These are phyloP conservation scores for Sesia bembeciformis DNA, from an alignment of 2,888 invertebrate genomes.

Conservation along the genomic window DNA sequence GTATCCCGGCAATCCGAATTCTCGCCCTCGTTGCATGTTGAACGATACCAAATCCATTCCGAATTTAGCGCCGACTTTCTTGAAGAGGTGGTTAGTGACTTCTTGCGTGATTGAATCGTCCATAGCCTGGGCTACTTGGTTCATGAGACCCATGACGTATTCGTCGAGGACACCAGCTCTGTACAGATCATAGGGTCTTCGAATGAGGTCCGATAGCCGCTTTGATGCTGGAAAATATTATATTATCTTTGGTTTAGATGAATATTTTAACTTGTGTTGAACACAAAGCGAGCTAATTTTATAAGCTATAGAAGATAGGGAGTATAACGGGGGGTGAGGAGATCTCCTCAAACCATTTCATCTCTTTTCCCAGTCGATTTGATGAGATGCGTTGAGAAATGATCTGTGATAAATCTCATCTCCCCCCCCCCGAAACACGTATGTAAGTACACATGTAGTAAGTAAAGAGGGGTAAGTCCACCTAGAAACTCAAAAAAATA, in stretches of 20 bases:
- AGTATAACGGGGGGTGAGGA: too few species aligned
- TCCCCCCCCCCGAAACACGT: too few species aligned
- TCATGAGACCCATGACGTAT: conserved; percentile 94
- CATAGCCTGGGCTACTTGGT: conserved; percentile 96
- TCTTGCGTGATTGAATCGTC: conserved; percentile 93
- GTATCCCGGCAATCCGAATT: conserved; percentile 93
- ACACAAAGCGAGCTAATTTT: background rate
- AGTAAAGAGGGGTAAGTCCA: too few species aligned
- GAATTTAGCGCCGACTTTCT: conserved; percentile 83
- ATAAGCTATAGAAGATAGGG: too few species aligned
- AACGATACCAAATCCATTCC: conserved; percentile 94
- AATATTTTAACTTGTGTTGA: too few species aligned
- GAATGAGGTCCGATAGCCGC: conserved; percentile 88
- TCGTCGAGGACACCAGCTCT: conserved; percentile 92
- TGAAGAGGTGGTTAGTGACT: conserved; percentile 94
- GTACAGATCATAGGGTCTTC: conserved; percentile 92
- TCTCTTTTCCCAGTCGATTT: too few species aligned
- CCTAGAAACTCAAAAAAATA: background rate
- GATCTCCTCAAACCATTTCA: too few species aligned
- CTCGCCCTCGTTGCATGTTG: conserved; percentile 94
- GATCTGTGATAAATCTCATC: too few species aligned
- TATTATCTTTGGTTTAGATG: too few species aligned
- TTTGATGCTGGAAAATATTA: conserved; percentile 81
- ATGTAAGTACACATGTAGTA: too few species aligned
- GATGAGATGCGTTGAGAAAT: too few species aligned